phyloP scores from a whole-genome alignment of 1,140 invertebrate genomes.

The Telenomus remus region DNA sequence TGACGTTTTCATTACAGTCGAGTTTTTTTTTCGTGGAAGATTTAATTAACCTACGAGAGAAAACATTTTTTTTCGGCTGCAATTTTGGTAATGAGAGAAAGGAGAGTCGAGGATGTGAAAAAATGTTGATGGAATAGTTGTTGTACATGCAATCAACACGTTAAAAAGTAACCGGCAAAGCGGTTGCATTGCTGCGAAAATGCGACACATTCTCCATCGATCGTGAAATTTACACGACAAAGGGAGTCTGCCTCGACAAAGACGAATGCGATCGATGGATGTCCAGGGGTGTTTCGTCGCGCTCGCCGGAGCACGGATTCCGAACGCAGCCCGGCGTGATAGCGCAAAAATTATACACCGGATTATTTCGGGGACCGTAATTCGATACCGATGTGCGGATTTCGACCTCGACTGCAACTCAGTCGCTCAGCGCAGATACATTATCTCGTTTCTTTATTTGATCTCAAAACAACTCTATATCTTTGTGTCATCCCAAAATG shows the following conservation, averaged over 20 bases:
- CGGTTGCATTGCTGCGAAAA: constrained; percentile 28
- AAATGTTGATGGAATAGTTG: not conserved
- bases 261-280: constrained; percentile 51
- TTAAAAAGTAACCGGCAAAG: constrained; percentile 25
- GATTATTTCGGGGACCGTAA: constrained; percentile 35
- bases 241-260: constrained; percentile 48
- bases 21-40: too few relatives aligned
- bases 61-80: too few relatives aligned
- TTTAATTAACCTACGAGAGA: too few relatives aligned
- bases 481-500: constrained; percentile 1
- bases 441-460: too few relatives aligned
- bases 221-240: constrained; percentile 56
- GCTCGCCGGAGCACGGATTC: constrained; percentile 42
- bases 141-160: constrained; percentile 8
- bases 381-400: constrained; percentile 24
- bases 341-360: constrained; percentile 48
- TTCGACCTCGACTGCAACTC: constrained; percentile 3
- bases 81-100: too few relatives aligned
- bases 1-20: not conserved
- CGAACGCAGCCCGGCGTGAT: constrained; percentile 40
- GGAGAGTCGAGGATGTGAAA: too few relatives aligned
- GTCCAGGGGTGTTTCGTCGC: constrained; percentile 48
- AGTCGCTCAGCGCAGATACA: too few relatives aligned
- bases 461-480: not conserved
- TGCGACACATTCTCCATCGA: constrained; percentile 50